Base-by-base conservation (phyloP, 2,888 invertebrate genomes). In the Pheosia tremula region DNA sequence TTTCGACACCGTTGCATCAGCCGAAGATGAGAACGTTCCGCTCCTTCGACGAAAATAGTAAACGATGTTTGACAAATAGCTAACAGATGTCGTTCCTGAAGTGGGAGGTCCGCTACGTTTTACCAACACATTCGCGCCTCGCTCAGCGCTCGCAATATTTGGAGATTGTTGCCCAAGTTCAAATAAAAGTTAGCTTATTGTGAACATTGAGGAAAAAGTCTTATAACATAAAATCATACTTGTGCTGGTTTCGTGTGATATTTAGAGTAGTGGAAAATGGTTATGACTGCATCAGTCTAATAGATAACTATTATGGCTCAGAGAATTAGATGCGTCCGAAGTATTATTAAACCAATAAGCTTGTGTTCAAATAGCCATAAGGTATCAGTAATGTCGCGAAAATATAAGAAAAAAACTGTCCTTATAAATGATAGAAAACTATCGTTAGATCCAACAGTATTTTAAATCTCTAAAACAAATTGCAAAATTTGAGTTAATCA, bases 11-110 rank as follows among this genome's bases (percentile, higher is more conserved):
- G 72, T 63, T 78, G 81, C 83, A 84, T 64, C 64, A 68, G 70
- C 79, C 81, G 84, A 85, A 86, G 84, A 83, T 84, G 78, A 77
- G 80, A 79, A 72, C 81, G 80, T 79, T 71, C 72, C 72, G 63
- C 75, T 72, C 75, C 77, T 76, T 63, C 81, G 82, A 85, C 85
- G 82, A 89, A 91, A 91, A 90, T 90, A 91, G 87, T 88, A 87
- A 88, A 85, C 84, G 87, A 86, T 87, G 88, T 90, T 90, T 91
- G 91, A 92, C 91, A 91, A 91, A 91, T 91, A 88, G 88, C 82
- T 78, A 85, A 83, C 92, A 91, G 90, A 91, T 91, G 91, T 85
- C 86, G 83, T 79, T 72, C 67, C 72, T 71, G 72, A 67, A 69
- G 78, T 76, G 81, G 78, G 80, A 74, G 77, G 80, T 71, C 73